Base-by-base conservation (phyloP, 2,797 vertebrate genomes). In the Lagocephalus sceleratus region DNA sequence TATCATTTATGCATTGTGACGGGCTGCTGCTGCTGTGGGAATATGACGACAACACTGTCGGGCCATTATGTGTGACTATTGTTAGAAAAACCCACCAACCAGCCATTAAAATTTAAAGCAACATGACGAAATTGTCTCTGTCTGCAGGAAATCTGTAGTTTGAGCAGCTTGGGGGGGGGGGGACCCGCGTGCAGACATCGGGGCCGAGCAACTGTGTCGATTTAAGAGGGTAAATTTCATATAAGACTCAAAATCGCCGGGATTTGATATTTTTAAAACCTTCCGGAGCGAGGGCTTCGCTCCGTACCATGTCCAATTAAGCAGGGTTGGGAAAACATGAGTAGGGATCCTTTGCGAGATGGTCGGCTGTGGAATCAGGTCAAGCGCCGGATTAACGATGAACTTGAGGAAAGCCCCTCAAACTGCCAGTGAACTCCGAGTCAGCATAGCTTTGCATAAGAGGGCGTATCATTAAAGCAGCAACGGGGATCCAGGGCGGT, bases 351-450 rank as follows among this genome's bases (percentile, higher is more conserved):
- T 50, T 58, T 23, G 42, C 39, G 54, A 55, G 26, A 60, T 17
- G 5, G 40, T 63, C 54, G 3, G 16, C 49, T 17, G 17, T 62
- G 48, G 63, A 87, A 83, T 71, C 75, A 79, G 79, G 78, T 82
- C 78, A 79, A 57, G 65, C 51, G 3, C 26, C 60, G 68, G 76
- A 79, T 77, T 80, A 80, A 17, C 0, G 3, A 55, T 69, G 76
- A 87, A 83, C 79, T 79, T 51, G 42, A 77, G 63, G 72, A 81
- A 74, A 84, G 77, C 75, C 73, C 63, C 47, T 56, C 65, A 77
- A 84, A 86, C 81, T 81, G 64, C 46, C 54, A 46, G 22, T 81
- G 80, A 86, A 86, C 84, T 73, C 60, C 0, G 16, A 58, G 51
- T 50, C 56, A 2, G 55, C 12, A 51, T 51, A 52, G 73, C 63